Conservation (phyloP, 2,797 vertebrate genomes). For the Sphenopsis melanotis region DNA sequence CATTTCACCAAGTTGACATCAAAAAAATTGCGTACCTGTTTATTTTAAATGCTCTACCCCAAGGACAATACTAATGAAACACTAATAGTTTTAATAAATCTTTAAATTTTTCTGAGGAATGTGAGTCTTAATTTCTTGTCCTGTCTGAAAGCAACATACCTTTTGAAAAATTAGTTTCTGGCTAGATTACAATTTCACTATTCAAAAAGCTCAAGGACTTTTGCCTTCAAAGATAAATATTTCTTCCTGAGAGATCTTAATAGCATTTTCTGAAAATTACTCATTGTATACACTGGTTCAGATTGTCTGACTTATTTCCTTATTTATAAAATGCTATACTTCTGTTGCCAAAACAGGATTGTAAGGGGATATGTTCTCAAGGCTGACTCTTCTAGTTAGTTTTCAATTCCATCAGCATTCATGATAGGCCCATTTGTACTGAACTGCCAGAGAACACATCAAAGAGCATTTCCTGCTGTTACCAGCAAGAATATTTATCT, state of each 20-base stretch:
- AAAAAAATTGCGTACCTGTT: accelerated
- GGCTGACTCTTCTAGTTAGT: neutral
- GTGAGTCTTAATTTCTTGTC: neutral
- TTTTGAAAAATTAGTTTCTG: neutral
- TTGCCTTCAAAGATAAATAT: neutral
- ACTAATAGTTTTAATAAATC: neutral
- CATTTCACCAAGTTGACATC: neutral
- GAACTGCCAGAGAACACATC: neutral
- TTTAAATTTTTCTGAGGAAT: neutral
- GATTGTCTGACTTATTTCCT: neutral
- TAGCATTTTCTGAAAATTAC: neutral
- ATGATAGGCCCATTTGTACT: neutral
- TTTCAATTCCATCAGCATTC: neutral
- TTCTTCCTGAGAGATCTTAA: neutral
- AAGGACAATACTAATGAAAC: neutral
- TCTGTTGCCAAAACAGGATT: neutral
- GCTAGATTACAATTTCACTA: neutral
- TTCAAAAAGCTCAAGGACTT: neutral
- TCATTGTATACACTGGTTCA: neutral
- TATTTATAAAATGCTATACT: neutral
- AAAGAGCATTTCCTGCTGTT: constrained; percentile 12
- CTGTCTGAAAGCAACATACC: neutral
- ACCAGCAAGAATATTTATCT: neutral
- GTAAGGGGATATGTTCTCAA: neutral
- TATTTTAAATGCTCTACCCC: neutral